A percentile compares a stretch with the other conserved stretches of the same genome.
phyloP scores from a whole-genome alignment of 2,113 vertebrate species.

The Scortum barcoo region DNA sequence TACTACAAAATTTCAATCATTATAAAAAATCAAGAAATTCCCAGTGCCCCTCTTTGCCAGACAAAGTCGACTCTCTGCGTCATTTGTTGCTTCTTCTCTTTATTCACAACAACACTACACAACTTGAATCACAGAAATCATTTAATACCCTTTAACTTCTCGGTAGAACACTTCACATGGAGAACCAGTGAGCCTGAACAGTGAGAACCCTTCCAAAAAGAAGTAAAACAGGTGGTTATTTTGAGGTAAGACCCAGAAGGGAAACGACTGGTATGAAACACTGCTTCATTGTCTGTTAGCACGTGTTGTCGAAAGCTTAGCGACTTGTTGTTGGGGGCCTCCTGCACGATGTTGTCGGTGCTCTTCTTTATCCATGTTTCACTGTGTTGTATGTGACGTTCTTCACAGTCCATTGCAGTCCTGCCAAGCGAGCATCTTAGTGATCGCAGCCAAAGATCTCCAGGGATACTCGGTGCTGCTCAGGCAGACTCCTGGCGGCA shows the following conservation, averaged over 20 bases:
- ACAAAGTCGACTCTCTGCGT: neutral
- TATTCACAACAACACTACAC: conserved; percentile 61
- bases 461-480: conserved; percentile 63
- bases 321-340: neutral
- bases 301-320: neutral
- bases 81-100: conserved; percentile 34
- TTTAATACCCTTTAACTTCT: neutral
- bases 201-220: conserved; percentile 6
- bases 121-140: conserved; percentile 30
- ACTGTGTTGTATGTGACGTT: conserved; percentile 6
- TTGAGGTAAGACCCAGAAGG: conserved; percentile 21
- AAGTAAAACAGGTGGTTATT: neutral
- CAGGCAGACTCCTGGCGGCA: conserved; percentile 43
- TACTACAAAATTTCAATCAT: neutral
- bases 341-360: conserved; percentile 11
- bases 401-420: conserved; percentile 22
- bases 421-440: conserved; percentile 28
- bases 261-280: neutral
- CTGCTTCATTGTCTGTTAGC: neutral
- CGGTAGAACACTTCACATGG: neutral
- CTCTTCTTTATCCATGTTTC: conserved; percentile 29
- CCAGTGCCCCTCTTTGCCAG: no score
- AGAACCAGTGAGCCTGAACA: conserved; percentile 9
- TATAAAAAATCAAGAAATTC: no score
- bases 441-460: conserved; percentile 85